phyloP scores from a whole-genome alignment of 2,888 invertebrate genomes.

The Brenthis hecate region DNA sequence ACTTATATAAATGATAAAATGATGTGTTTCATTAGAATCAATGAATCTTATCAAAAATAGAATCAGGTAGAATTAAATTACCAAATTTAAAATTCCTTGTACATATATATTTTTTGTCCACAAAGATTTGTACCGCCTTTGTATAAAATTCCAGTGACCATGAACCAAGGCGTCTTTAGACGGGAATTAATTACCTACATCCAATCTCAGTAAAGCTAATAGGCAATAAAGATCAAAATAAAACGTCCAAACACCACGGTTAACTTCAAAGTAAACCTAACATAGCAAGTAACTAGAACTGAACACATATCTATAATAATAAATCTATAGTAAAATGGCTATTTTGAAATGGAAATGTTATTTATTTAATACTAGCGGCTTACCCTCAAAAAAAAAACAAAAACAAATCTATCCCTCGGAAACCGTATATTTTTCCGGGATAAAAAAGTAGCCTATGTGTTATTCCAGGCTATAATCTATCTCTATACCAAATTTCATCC shows the following conservation, averaged over 20 bases:
- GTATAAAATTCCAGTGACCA: constrained; percentile 7
- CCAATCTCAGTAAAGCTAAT: constrained; percentile 47
- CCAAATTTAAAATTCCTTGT: neutral
- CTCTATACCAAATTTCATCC: no score
- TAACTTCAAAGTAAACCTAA: constrained; percentile 9
- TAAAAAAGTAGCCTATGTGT: no score
- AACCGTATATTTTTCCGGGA: no score
- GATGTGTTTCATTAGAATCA: neutral
- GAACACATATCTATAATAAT: constrained; percentile 9
- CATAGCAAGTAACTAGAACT: neutral
- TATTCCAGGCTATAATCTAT: no score
- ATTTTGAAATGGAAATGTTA: no score
- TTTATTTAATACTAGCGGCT: no score
- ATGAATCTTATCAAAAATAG: constrained; percentile 1
- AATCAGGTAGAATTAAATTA: neutral
- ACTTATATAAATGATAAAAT: no score
- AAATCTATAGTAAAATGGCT: no score
- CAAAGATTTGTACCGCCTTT: neutral
- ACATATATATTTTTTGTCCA: neutral
- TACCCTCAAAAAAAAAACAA: no score
- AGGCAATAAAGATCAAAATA: constrained; percentile 52
- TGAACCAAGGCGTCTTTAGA: constrained; percentile 34
- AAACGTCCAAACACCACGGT: constrained; percentile 17
- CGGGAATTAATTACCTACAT: constrained; percentile 46
- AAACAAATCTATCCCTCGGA: no score